Base-by-base conservation (phyloP, 53 echinoderm and acorn worm genomes). In the Echinometra lucunter region DNA sequence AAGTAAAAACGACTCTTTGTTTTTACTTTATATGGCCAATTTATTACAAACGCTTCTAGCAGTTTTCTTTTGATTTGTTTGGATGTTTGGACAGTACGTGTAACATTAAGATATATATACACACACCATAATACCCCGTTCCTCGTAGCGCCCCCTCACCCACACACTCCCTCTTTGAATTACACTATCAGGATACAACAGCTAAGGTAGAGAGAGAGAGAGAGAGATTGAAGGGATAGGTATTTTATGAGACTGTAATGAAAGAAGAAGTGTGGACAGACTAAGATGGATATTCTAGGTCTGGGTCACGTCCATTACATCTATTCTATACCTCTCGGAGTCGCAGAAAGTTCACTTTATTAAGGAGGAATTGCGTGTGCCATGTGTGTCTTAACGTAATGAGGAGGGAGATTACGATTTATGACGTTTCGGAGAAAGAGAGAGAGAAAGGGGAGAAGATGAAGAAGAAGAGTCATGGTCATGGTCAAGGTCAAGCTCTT, bases 281-380 rank as follows among this genome's bases (percentile, higher is more conserved):
- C 78, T 15, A 38, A 23, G 78, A 18, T 78, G 38, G 42, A 78
- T 40, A 40, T 40, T 78, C 38, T 78, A 78, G 78, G 78, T 78
- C 78, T 78, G 42, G 78, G 78, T 78, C 78, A 42, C 21, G 42
- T 42, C 11, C 38, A 69, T 69, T 34, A 69, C 69, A 69, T 69
- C 69, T 6, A 12, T 8, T 21, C 18, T 35, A 66, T 72, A 42
- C 78, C 6, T 34, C 72, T 32, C 38, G 38, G 78, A 42, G 78
- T 78, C 78, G 42, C 23, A 40, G 78, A 78, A 42, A 42, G 78
- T 38, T 40, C 78, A 78, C 42, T 78, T 78, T 19, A 78, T 78
- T 78, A 38, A 78, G 38, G 42, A 21, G 3, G 78, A 78, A 78
- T 78, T 42, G 78, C 42, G 21, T 42, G 78, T 78, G 78, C 42